Evolutionary conservation across 2,888 invertebrate genomes (phyloP).

Genomic region (Synergus laeviventris): DNA sequence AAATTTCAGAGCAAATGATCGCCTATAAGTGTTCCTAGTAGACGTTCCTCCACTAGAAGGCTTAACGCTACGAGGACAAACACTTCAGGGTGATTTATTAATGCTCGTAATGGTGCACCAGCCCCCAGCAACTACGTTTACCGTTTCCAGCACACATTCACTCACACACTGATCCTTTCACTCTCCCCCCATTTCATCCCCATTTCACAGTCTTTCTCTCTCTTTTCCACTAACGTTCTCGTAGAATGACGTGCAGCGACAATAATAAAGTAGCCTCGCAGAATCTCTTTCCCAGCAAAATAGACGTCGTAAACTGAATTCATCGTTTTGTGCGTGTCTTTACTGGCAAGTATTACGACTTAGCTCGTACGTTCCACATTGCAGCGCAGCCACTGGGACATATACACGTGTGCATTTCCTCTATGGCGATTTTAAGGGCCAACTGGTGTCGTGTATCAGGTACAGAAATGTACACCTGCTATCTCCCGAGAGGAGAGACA

Average conservation of each 20-base stretch:
- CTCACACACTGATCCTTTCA: not conserved
- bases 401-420: conserved; percentile 12
- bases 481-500: conserved; percentile 23
- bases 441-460: conserved; percentile 9
- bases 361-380: conserved; percentile 38
- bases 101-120: conserved; percentile 58
- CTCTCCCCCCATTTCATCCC: conserved; percentile 25
- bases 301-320: conserved; percentile 66
- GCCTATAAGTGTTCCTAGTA: conserved; percentile 29
- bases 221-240: conserved; percentile 37
- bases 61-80: conserved; percentile 56
- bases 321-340: conserved; percentile 60
- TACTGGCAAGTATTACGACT: conserved; percentile 55
- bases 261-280: conserved; percentile 32
- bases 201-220: conserved; percentile 25
- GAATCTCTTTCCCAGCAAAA: conserved; percentile 52
- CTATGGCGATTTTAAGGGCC: conserved; percentile 28
- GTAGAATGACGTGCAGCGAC: conserved; percentile 28
- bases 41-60: conserved; percentile 9
- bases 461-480: conserved; percentile 46
- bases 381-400: conserved; percentile 5
- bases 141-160: conserved; percentile 16
- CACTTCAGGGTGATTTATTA: conserved; percentile 68
- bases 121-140: not conserved
- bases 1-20: conserved; percentile 28